A percentile compares a stretch with the other conserved stretches of the same genome.
Conservation (phyloP, 2,888 invertebrate species). For the Athetis lepigone region DNA sequence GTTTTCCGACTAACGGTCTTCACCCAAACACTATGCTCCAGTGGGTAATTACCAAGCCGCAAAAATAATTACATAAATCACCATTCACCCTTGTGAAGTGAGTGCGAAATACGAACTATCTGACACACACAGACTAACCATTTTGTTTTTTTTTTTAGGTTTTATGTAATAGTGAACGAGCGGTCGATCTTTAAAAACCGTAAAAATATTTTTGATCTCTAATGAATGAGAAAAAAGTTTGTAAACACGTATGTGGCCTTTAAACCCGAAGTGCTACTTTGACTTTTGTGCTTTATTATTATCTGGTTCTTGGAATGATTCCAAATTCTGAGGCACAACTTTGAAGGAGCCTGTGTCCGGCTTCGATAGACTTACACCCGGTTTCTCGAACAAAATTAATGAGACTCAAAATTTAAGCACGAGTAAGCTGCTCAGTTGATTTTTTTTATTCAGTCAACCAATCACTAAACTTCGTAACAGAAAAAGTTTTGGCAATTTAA, state of each 20-base stretch:
- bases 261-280: constrained; percentile 21
- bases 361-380: not conserved
- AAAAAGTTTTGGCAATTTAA: no score
- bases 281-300: constrained; percentile 27
- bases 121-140: not conserved
- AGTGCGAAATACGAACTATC: constrained; percentile 1
- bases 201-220: constrained; percentile 18
- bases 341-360: constrained; percentile 1
- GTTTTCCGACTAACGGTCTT: constrained; percentile 23
- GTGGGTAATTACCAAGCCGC: not conserved
- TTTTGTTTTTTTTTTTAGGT: constrained; percentile 5
- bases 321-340: constrained; percentile 11
- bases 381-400: not conserved
- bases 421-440: no score
- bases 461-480: no score
- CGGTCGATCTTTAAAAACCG: constrained; percentile 6
- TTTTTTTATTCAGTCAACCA: no score
- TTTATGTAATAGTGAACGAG: not conserved
- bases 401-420: no score
- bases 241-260: constrained; percentile 15
- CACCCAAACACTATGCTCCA: constrained; percentile 23
- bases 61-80: constrained; percentile 24
- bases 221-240: constrained; percentile 18
- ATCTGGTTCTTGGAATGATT: constrained; percentile 25
- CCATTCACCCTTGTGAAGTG: constrained; percentile 10